A percentile compares a stretch with the other conserved stretches of the same genome.
Conservation (phyloP, 2,113 vertebrate species). For the Oryzias javanicus region DNA sequence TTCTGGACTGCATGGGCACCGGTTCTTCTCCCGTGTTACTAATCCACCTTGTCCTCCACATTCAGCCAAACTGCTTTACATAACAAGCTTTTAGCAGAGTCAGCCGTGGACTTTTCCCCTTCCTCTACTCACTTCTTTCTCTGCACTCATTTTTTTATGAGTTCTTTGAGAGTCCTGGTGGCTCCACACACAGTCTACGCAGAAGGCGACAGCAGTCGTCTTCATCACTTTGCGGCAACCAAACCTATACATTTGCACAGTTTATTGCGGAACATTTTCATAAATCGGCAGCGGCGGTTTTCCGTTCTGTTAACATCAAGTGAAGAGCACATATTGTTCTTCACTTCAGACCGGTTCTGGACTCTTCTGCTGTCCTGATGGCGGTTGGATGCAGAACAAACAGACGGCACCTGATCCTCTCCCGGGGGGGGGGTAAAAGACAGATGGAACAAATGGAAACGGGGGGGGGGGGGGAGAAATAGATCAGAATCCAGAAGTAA, state of each 20-base stretch:
- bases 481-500: slow-evolving; percentile 40
- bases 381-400: slow-evolving; percentile 36
- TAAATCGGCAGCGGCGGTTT: too few species aligned
- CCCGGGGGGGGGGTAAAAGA: slow-evolving; percentile 59
- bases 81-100: slow-evolving; percentile 58
- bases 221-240: too few species aligned
- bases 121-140: slow-evolving; percentile 37
- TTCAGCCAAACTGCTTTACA: slow-evolving; percentile 52
- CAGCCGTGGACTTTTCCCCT: slow-evolving; percentile 48
- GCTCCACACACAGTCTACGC: too few species aligned
- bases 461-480: slow-evolving; percentile 4
- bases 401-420: slow-evolving; percentile 72
- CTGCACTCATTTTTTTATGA: slow-evolving; percentile 19
- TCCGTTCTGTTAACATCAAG: too few species aligned
- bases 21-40: too few species aligned
- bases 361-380: slow-evolving; percentile 29
- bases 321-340: neutral
- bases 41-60: slow-evolving; percentile 8
- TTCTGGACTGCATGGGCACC: too few species aligned
- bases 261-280: too few species aligned
- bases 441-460: slow-evolving; percentile 64
- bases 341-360: slow-evolving; percentile 2
- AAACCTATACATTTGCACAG: too few species aligned
- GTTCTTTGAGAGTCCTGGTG: neutral
- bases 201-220: too few species aligned